phyloP scores from a whole-genome alignment of 2,113 vertebrate genomes.

The Paradisaea rubra region DNA sequence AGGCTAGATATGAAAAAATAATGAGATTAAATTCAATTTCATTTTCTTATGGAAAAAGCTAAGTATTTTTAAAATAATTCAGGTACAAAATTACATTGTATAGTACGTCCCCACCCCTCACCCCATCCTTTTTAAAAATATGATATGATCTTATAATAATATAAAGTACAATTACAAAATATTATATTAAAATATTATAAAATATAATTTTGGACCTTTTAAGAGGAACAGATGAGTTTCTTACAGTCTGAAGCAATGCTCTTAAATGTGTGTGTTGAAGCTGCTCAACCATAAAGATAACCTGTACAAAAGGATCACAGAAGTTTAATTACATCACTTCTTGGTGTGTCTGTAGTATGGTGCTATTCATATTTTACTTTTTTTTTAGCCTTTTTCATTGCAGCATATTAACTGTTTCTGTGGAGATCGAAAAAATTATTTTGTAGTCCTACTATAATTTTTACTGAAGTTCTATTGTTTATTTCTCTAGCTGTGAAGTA shows the following conservation, averaged over 20 bases:
- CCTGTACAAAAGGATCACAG: background rate
- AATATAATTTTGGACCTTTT: background rate
- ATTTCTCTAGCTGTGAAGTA: background rate
- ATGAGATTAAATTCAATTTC: background rate
- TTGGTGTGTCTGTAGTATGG: background rate
- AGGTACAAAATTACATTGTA: background rate
- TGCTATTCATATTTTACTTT: background rate
- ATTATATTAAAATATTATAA: background rate
- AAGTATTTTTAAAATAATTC: background rate
- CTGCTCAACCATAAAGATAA: background rate
- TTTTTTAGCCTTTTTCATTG: background rate
- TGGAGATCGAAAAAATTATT: background rate
- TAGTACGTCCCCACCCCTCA: rapidly evolving
- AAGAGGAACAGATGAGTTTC: background rate
- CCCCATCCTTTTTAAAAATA: background rate
- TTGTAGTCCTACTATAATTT: background rate
- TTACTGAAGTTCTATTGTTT: background rate
- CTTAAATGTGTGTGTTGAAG: background rate
- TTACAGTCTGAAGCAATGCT: background rate
- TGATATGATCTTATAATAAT: background rate
- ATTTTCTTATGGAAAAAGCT: background rate
- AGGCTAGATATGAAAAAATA: background rate
- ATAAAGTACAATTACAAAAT: background rate
- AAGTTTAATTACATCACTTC: background rate
- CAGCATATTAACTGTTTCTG: background rate